phyloP scores from a whole-genome alignment of 2,113 vertebrate genomes.

The Tachycineta bicolor region DNA sequence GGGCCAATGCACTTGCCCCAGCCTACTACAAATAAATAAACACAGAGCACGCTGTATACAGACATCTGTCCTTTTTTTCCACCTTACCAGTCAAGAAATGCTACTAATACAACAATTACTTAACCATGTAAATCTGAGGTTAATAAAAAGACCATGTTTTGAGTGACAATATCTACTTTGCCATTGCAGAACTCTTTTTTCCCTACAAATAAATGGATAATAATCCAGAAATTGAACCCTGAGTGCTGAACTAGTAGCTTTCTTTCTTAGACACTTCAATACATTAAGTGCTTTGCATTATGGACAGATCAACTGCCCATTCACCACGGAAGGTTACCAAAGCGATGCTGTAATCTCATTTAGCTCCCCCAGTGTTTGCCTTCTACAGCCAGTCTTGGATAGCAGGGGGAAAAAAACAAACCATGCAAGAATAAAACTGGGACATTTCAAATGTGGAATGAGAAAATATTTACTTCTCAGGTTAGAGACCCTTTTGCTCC shows the following conservation, averaged over 20 bases:
- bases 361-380: slow-evolving; percentile 11
- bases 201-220: slow-evolving; percentile 51
- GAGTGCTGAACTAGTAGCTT: slow-evolving; percentile 27
- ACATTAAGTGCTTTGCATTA: slow-evolving; percentile 58
- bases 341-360: slow-evolving; percentile 46
- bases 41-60: neutral
- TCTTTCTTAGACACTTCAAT: slow-evolving; percentile 27
- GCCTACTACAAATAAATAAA: slow-evolving; percentile 11
- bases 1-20: neutral
- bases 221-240: slow-evolving; percentile 50
- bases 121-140: slow-evolving; percentile 46
- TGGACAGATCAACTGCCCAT: slow-evolving; percentile 45
- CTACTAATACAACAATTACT: slow-evolving; percentile 57
- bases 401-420: neutral
- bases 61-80: neutral
- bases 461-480: neutral
- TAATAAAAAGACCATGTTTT: slow-evolving; percentile 41
- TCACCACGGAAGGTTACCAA: slow-evolving; percentile 46
- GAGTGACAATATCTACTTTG: slow-evolving; percentile 49
- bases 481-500: neutral
- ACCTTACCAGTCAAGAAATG: slow-evolving; percentile 13
- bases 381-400: neutral
- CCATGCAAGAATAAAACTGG: neutral
- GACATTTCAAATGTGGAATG: neutral
- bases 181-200: slow-evolving; percentile 2